Conservation (phyloP, 2,113 vertebrate genomes). For the Barnardius zonarius region DNA sequence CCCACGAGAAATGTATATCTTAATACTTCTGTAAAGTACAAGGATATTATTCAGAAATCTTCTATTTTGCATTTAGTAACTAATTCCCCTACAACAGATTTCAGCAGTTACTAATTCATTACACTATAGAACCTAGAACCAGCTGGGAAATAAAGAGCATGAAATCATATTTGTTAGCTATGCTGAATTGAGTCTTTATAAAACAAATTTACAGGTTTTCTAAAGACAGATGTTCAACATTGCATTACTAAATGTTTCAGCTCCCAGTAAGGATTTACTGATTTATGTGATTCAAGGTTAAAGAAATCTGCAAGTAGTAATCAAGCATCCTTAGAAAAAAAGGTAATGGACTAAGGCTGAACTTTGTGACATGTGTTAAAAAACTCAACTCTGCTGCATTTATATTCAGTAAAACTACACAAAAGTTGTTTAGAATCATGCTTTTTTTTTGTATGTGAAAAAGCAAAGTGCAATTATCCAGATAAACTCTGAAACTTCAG, state of each 20-base stretch:
- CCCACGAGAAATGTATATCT: background rate
- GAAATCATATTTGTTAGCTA: slow-evolving; percentile 52
- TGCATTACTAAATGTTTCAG: slow-evolving; percentile 19
- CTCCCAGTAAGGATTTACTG: slow-evolving; percentile 28
- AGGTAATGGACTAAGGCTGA: background rate
- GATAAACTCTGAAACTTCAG: background rate
- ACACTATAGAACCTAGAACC: slow-evolving; percentile 24
- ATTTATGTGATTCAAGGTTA: slow-evolving; percentile 37
- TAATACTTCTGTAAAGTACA: background rate
- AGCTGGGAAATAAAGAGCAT: slow-evolving; percentile 35
- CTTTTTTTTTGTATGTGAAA: background rate
- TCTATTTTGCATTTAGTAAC: background rate
- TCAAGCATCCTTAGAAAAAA: slow-evolving; percentile 18
- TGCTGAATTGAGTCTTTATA: slow-evolving; percentile 40
- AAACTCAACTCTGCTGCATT: background rate
- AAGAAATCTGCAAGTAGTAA: slow-evolving; percentile 38
- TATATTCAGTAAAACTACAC: background rate
- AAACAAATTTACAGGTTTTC: slow-evolving; percentile 56
- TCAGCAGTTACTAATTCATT: slow-evolving; percentile 26
- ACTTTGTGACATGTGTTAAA: background rate
- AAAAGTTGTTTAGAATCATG: background rate
- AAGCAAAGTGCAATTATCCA: background rate
- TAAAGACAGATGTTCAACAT: slow-evolving; percentile 48
- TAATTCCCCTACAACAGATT: slow-evolving; percentile 4
- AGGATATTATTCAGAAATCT: background rate